phyloP scores from a whole-genome alignment of 2,888 invertebrate genomes.

The Drosophila pseudotakahashii region DNA sequence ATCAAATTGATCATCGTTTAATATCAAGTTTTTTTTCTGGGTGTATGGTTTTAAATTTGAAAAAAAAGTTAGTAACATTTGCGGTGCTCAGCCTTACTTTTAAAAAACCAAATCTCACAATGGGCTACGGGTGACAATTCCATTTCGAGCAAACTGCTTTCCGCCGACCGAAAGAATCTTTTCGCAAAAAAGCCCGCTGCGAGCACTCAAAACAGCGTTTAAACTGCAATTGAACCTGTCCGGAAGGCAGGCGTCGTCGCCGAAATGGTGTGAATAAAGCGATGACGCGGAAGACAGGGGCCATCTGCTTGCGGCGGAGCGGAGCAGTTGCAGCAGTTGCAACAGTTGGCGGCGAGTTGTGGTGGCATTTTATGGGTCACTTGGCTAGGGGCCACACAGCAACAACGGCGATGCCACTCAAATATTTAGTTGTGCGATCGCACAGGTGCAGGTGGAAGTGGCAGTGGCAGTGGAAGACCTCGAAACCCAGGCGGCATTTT shows the following conservation, averaged over 20 bases:
- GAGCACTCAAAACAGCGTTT: conserved; percentile 27
- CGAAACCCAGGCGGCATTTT: conserved; percentile 28
- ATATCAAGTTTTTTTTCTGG: too few species aligned
- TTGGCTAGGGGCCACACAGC: conserved; percentile 34
- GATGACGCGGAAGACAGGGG: conserved; percentile 15
- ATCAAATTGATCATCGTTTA: too few species aligned
- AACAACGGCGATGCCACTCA: conserved; percentile 38
- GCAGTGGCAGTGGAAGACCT: not conserved
- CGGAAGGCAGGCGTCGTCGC: conserved; percentile 4
- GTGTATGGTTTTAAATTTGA: too few species aligned
- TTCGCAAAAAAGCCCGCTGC: conserved; percentile 15
- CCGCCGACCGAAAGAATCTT: not conserved
- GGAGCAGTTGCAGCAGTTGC: conserved; percentile 33
- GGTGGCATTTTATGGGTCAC: conserved; percentile 51
- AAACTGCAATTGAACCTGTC: conserved; percentile 49
- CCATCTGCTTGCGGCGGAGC: conserved; percentile 13
- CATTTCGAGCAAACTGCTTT: not conserved
- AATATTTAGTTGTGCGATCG: conserved; percentile 29
- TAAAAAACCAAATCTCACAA: not conserved
- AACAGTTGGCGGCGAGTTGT: conserved; percentile 44
- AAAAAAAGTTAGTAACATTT: too few species aligned
- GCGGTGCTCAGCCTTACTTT: not conserved
- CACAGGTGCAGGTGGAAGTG: conserved; percentile 4
- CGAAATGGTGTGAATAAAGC: conserved; percentile 35
- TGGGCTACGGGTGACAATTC: not conserved